Evolutionary conservation across 2,888 invertebrate genomes (phyloP).

Genomic region (Habroteleia sp.): DNA sequence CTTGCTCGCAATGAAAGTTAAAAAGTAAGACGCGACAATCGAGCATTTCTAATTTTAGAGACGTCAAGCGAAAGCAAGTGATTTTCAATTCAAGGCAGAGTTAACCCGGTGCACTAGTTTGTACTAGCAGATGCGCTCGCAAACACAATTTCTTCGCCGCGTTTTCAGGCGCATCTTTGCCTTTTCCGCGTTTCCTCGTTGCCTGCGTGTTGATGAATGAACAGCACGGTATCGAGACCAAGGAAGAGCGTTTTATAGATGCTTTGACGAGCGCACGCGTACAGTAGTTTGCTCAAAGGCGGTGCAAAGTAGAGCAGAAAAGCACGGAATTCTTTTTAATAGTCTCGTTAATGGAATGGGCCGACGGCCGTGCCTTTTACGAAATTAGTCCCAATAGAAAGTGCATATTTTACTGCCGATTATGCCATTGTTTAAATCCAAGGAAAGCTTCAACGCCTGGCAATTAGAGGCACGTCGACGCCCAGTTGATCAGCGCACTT

Average conservation of each 20-base stretch:
- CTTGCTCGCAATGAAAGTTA: conserved; percentile 18
- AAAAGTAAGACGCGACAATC: conserved; percentile 36
- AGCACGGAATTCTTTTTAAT: conserved; percentile 23
- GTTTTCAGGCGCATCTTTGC: conserved; percentile 29
- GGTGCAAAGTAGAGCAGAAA: conserved; percentile 60
- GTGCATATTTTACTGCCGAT: conserved; percentile 46
- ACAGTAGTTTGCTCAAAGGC: conserved; percentile 48
- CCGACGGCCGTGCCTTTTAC: conserved; percentile 17
- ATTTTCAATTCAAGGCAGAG: conserved; percentile 40
- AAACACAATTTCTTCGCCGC: conserved; percentile 51
- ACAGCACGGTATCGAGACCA: conserved; percentile 4
- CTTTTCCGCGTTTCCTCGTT: conserved; percentile 4
- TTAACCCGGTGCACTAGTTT: conserved; percentile 63
- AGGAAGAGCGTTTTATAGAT: conserved; percentile 33
- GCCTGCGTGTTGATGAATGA: conserved; percentile 11
- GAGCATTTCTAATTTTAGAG: conserved; percentile 54
- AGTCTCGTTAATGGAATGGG: conserved; percentile 36
- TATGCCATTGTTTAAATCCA: conserved; percentile 29
- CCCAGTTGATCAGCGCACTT: neutral
- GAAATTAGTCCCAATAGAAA: conserved; percentile 37
- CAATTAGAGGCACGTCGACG: conserved; percentile 18
- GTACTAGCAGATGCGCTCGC: conserved; percentile 48
- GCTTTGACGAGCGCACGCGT: too few species aligned
- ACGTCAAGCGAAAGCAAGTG: conserved; percentile 54
- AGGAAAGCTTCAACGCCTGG: conserved; percentile 6